These are phyloP conservation scores for Nemoura dubitans DNA, from an alignment of 2,888 invertebrate genomes.

Conservation along the genomic window DNA sequence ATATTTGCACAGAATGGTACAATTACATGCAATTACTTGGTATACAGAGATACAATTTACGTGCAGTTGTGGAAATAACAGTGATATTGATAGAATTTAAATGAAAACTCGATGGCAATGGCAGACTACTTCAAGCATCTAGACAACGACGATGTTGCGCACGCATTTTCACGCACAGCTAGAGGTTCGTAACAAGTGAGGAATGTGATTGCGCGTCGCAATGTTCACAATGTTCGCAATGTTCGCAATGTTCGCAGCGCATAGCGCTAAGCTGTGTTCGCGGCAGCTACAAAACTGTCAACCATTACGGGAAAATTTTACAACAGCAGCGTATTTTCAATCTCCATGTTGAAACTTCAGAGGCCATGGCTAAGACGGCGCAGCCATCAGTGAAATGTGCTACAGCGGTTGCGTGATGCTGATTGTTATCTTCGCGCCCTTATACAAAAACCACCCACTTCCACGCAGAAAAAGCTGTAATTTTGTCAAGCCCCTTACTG, in stretches of 20 bases:
- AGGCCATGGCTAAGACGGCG: neutral
- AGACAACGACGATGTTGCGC: neutral
- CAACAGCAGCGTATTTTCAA: neutral
- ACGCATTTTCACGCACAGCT: neutral
- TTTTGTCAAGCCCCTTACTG: neutral
- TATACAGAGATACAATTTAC: too few species aligned
- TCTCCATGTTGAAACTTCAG: neutral
- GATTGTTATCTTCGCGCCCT: neutral
- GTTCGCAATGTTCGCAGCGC: neutral
- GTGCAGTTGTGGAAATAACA: neutral
- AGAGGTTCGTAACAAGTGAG: neutral
- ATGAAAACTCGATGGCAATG: neutral
- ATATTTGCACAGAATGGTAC: neutral
- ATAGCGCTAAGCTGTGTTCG: too few species aligned
- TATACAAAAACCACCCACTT: neutral
- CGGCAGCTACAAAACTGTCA: neutral
- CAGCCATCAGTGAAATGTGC: neutral
- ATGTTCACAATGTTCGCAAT: neutral
- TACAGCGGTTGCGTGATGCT: neutral
- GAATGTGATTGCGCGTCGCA: neutral
- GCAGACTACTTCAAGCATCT: neutral
- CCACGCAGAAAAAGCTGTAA: neutral
- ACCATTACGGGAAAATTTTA: neutral
- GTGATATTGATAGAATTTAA: slow-evolving; percentile 5
- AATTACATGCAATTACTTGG: too few species aligned